phyloP scores from a whole-genome alignment of 2,113 vertebrate species.

The Heliornis fulica region DNA sequence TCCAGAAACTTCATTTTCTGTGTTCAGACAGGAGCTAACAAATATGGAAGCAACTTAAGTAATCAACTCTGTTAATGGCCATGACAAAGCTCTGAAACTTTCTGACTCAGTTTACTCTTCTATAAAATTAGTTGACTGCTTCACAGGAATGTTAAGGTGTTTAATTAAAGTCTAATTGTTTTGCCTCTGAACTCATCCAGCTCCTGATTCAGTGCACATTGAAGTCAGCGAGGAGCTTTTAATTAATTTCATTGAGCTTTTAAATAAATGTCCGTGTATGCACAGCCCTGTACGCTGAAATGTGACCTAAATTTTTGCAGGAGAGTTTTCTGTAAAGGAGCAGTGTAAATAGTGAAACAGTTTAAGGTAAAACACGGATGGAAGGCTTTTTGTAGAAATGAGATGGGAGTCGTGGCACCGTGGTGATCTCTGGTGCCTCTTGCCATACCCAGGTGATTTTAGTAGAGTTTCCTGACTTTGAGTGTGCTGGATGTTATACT shows the following conservation, averaged over 20 bases:
- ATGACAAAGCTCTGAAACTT: neutral
- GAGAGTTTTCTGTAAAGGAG: neutral
- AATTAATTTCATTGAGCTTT: slow-evolving; percentile 62
- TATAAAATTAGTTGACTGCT: slow-evolving; percentile 37
- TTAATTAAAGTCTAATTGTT: slow-evolving; percentile 65
- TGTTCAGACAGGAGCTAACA: neutral
- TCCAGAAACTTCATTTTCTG: neutral
- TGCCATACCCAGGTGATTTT: neutral
- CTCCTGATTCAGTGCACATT: slow-evolving; percentile 15
- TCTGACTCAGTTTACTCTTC: slow-evolving; percentile 45
- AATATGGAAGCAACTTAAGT: neutral
- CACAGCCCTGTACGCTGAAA: neutral
- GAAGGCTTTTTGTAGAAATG: neutral
- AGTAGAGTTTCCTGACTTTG: neutral
- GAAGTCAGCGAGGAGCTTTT: slow-evolving; percentile 55
- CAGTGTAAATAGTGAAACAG: neutral
- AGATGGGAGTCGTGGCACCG: neutral
- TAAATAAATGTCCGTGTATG: neutral
- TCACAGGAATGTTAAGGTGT: slow-evolving; percentile 12
- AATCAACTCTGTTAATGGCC: neutral
- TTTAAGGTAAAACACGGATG: neutral
- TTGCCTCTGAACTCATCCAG: slow-evolving; percentile 26
- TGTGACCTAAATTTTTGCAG: slow-evolving; percentile 45
- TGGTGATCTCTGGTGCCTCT: neutral
- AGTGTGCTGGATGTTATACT: neutral